These are phyloP conservation scores for Lycodopsis pacificus DNA, from an alignment of 2,797 vertebrate genomes.

Conservation along the genomic window DNA sequence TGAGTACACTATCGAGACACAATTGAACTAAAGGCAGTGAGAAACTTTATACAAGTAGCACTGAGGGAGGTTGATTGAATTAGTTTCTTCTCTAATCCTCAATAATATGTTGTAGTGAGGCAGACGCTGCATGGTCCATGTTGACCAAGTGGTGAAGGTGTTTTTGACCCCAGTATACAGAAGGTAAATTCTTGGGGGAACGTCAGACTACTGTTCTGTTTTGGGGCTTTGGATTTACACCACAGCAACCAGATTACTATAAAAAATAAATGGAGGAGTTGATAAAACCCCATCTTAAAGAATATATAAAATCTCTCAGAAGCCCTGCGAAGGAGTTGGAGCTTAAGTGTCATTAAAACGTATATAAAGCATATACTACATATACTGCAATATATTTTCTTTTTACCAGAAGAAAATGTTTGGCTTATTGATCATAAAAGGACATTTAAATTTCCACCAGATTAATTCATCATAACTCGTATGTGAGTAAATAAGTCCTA, in stretches of 20 bases:
- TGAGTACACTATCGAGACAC: constrained; percentile 21
- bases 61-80: neutral
- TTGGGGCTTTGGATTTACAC: neutral
- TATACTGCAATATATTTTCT: neutral
- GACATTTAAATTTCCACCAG: neutral
- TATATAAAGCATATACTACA: no score
- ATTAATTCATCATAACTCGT: neutral
- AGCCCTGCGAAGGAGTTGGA: neutral
- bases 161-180: neutral
- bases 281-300: neutral
- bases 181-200: neutral
- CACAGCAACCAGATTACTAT: neutral
- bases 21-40: neutral
- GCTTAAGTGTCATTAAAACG: neutral
- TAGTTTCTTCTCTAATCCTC: neutral
- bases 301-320: neutral
- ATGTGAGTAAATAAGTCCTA: neutral
- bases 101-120: neutral
- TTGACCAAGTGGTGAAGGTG: neutral
- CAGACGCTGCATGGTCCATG: neutral
- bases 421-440: neutral
- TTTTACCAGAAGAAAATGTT: neutral
- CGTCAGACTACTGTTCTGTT: no score
- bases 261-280: neutral
- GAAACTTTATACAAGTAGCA: neutral